Conservation (phyloP, 2,797 vertebrate genomes). For the Centroberyx gerrardi region DNA sequence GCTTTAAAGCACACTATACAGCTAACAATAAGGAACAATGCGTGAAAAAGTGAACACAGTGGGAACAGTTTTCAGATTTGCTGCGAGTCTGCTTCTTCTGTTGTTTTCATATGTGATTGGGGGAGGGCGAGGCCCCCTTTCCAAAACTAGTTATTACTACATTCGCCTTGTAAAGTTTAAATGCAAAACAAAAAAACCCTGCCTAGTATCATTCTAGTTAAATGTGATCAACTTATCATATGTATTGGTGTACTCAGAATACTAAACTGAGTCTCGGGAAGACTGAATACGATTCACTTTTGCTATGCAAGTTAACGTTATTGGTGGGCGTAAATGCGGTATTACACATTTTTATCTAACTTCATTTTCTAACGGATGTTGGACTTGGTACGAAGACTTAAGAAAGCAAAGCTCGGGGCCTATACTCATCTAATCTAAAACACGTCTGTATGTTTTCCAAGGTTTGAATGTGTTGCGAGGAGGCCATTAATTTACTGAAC, state of each 20-base stretch:
- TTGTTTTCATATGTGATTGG: slow-evolving; percentile 1
- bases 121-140: slow-evolving; percentile 7
- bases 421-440: background rate
- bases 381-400: background rate
- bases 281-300: background rate
- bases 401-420: background rate
- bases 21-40: too few relatives aligned
- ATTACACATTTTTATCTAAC: background rate
- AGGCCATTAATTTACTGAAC: slow-evolving; percentile 35
- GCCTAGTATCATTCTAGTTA: too few relatives aligned
- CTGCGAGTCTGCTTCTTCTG: background rate
- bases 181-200: too few relatives aligned
- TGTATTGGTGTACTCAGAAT: background rate
- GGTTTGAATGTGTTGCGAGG: background rate
- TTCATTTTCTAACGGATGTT: background rate
- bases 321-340: background rate
- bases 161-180: too few relatives aligned
- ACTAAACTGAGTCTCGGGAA: background rate
- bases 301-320: too few relatives aligned
- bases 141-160: background rate
- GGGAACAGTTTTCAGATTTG: background rate
- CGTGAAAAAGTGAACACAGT: background rate
- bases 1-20: too few relatives aligned
- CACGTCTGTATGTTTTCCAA: background rate
- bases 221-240: too few relatives aligned